Evolutionary conservation across 2,797 vertebrate genomes (phyloP).

Genomic region (Acrossocheilus fasciatus): DNA sequence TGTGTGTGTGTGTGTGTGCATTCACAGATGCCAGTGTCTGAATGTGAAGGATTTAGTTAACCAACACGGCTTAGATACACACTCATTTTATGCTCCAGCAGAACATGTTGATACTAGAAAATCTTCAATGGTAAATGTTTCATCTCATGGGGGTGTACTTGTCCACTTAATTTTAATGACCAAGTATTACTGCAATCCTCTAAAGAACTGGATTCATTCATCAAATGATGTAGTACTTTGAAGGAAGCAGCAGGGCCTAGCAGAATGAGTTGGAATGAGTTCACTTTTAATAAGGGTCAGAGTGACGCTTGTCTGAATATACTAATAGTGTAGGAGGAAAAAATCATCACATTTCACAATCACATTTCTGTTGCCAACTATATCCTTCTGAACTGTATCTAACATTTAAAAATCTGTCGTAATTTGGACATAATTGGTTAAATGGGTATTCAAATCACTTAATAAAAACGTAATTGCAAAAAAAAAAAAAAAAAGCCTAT

Average conservation of each 20-base stretch:
- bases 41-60: slow-evolving; percentile 35
- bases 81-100: slow-evolving; percentile 20
- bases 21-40: slow-evolving; percentile 21
- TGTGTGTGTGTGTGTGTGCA: neutral
- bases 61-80: slow-evolving; percentile 17
- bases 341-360: no score
- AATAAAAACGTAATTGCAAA: no score
- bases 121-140: slow-evolving; percentile 16
- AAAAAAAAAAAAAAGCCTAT: neutral
- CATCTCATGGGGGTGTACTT: slow-evolving; percentile 14
- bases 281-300: neutral
- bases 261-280: neutral
- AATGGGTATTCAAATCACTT: neutral
- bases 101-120: slow-evolving; percentile 32
- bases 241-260: slow-evolving; percentile 4
- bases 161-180: slow-evolving; percentile 33
- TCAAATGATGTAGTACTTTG: slow-evolving; percentile 7
- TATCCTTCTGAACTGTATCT: neutral
- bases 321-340: neutral
- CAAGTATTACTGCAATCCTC: slow-evolving; percentile 34
- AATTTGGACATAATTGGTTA: neutral
- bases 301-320: neutral
- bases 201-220: slow-evolving; percentile 16
- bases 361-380: neutral
- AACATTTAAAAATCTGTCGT: neutral